A percentile compares a stretch with the other conserved stretches of the same genome.
Evolutionary conservation across 2,113 vertebrate species (phyloP).

Genomic region (Eulemur macaco): DNA sequence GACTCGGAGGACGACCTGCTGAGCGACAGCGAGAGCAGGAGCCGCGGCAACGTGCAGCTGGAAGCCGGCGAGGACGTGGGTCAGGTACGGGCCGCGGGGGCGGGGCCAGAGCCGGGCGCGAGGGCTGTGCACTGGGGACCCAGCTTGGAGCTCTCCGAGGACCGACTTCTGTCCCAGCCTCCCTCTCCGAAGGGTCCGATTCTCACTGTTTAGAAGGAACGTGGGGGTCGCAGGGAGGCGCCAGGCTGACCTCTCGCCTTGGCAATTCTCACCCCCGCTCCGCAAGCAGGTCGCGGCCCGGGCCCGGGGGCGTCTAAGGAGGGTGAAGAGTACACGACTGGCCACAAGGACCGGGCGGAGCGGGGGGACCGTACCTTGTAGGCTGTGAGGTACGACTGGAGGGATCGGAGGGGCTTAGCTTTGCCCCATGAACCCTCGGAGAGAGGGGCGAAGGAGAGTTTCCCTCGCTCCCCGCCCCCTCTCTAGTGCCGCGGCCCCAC

Average conservation of each 20-base stretch:
- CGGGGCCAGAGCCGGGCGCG: not conserved
- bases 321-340: not conserved
- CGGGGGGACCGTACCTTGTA: not conserved
- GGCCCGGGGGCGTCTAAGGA: not conserved
- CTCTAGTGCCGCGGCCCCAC: slow-evolving; percentile 49
- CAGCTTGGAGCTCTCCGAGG: not conserved
- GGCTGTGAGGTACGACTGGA: not conserved
- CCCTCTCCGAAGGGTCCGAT: not conserved
- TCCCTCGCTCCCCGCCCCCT: slow-evolving; percentile 36
- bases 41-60: slow-evolving; percentile 94
- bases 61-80: slow-evolving; percentile 89
- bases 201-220: not conserved
- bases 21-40: slow-evolving; percentile 95
- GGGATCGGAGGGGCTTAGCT: not conserved
- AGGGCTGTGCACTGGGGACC: not conserved
- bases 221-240: not conserved
- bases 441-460: not conserved
- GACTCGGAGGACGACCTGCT: slow-evolving; percentile 97
- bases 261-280: not conserved
- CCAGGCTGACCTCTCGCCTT: not conserved
- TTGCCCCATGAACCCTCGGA: not conserved
- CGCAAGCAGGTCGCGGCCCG: slow-evolving; percentile 80
- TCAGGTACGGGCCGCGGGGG: slow-evolving; percentile 85
- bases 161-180: not conserved
- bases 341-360: not conserved